These are phyloP conservation scores for Cynodonichthys magdalenae DNA, from an alignment of 2,797 vertebrate species.

Conservation along the genomic window DNA sequence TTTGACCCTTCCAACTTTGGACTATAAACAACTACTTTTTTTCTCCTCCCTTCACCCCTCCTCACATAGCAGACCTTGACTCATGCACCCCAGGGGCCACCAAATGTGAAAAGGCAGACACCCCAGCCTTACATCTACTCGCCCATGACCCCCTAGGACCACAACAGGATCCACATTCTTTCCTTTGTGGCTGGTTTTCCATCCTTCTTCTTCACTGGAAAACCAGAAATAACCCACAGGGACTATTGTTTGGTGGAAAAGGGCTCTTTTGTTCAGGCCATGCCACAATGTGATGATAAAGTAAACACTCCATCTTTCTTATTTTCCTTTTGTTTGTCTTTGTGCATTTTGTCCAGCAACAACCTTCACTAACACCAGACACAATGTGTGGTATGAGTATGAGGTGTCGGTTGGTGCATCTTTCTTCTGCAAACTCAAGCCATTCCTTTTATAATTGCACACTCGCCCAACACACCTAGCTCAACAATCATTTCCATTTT, in stretches of 20 bases:
- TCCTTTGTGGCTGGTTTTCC: constrained; percentile 74
- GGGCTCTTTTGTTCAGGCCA: constrained; percentile 49
- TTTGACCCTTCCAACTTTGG: constrained; percentile 49
- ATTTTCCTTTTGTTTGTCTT: constrained; percentile 12
- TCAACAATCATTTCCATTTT: constrained; percentile 1
- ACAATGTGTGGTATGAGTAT: constrained; percentile 5
- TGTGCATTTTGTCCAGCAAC: not conserved
- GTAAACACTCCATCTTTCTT: constrained; percentile 42
- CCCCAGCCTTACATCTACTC: constrained; percentile 66
- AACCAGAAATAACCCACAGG: constrained; percentile 71
- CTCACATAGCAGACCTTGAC: constrained; percentile 64
- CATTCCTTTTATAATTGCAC: constrained; percentile 22
- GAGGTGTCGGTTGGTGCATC: constrained; percentile 27
- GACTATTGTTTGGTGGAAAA: constrained; percentile 50
- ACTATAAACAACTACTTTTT: constrained; percentile 54
- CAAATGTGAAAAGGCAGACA: constrained; percentile 74
- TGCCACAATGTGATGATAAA: constrained; percentile 34
- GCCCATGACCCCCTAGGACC: constrained; percentile 69
- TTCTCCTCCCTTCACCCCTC: constrained; percentile 34
- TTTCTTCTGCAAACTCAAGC: constrained; percentile 19
- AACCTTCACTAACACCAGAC: no score
- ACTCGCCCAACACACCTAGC: constrained; percentile 39
- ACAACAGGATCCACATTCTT: constrained; percentile 81
- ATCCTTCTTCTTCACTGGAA: constrained; percentile 58
- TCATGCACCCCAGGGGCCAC: constrained; percentile 68